phyloP scores from a whole-genome alignment of 2,888 invertebrate species.

The Parochlus steinenii region DNA sequence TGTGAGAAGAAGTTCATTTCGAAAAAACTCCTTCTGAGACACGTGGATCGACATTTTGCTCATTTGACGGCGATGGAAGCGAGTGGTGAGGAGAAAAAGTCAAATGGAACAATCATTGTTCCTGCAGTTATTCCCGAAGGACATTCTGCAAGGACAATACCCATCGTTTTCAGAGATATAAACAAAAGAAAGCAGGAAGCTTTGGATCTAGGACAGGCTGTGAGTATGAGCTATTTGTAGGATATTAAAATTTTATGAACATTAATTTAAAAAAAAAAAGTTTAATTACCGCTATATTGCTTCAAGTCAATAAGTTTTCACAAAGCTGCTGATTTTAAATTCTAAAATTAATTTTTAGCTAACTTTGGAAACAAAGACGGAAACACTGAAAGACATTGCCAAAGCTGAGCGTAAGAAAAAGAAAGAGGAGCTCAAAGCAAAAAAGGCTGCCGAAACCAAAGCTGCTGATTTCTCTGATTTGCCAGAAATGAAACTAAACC shows the following conservation, averaged over 20 bases:
- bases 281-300: too few relatives aligned
- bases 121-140: slow-evolving; percentile 14
- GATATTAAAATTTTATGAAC: too few relatives aligned
- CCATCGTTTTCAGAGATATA: slow-evolving; percentile 13
- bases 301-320: slow-evolving; percentile 27
- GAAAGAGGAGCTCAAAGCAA: slow-evolving; percentile 33
- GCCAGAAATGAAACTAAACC: slow-evolving; percentile 9
- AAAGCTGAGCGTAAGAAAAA: slow-evolving; percentile 32
- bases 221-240: slow-evolving; percentile 19
- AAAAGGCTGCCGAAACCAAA: slow-evolving; percentile 32
- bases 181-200: slow-evolving; percentile 15
- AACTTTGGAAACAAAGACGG: slow-evolving; percentile 23
- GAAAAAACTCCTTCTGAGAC: slow-evolving; percentile 56
- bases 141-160: slow-evolving; percentile 12
- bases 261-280: slow-evolving; percentile 23
- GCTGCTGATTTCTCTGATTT: slow-evolving; percentile 5
- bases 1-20: slow-evolving; percentile 70
- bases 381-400: slow-evolving; percentile 21
- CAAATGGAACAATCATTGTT: slow-evolving; percentile 15
- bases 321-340: too few relatives aligned
- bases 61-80: slow-evolving; percentile 18
- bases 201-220: slow-evolving; percentile 17
- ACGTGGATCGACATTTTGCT: slow-evolving; percentile 44
- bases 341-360: too few relatives aligned
- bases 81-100: slow-evolving; percentile 12